Evolutionary conservation across 2,113 vertebrate genomes (phyloP), one percentile per base, ranked within the genome.

Genomic region (human (Homo sapiens)): DNA sequence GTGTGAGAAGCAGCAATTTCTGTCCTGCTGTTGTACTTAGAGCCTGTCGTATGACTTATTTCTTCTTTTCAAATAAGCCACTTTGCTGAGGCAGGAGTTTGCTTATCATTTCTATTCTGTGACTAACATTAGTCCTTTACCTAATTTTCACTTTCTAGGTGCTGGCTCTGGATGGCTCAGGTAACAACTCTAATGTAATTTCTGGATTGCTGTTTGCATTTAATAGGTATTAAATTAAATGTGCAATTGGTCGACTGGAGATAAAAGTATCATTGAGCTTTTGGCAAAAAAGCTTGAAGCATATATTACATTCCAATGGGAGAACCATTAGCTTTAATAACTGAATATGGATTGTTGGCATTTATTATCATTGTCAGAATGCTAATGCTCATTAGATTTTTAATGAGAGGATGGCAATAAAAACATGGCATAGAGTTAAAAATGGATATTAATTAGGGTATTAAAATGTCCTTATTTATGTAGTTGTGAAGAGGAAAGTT

Each of bases 291-390:
- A 86, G 59, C 93, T 68, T 94, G 97, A 96, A 96, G 70, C 92
- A 94, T 98, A 97, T 90, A 97, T 98, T 97, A 97, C 72, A 90
- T 96, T 96, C 96, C 97, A 97, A 94, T 96, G 90, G 96, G 97
- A 97, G 97, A 97, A 97, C 84, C 94, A 97, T 97, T 97, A 97
- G 95, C 96, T 95, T 97, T 97, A 97, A 95, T 98, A 98, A 98
- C 95, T 32, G 84, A 88, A 97, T 98, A 97, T 97, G 95, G 97
- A 96, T 96, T 92, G 52, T 95, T 97, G 96, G 94, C 94, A 97
- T 97, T 98, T 97, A 98, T 98, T 98, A 97, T 97, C 96, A 97
- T 97, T 97, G 97, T 98, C 97, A 98, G 97, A 95, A 97, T 98
- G 97, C 95, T 97, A 97, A 98, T 97, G 94, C 92, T 97, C 97